phyloP scores from a whole-genome alignment of 2,888 invertebrate species.

The Nomada hirtipes region DNA sequence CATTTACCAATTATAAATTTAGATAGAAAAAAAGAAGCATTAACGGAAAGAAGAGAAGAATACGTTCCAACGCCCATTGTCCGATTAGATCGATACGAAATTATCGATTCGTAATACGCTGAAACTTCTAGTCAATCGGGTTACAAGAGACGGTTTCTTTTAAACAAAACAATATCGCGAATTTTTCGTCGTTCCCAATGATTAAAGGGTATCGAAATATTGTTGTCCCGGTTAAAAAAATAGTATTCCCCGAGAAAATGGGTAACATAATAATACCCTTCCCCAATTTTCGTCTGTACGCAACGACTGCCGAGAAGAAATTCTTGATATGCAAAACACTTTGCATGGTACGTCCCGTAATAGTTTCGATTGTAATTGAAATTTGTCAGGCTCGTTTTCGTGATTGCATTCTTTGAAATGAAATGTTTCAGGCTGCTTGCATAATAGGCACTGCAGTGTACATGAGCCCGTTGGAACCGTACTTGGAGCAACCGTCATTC shows the following conservation, averaged over 20 bases:
- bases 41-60: too few species aligned
- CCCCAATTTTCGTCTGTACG: neutral
- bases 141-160: neutral
- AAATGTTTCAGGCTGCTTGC: constrained; percentile 66
- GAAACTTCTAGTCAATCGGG: neutral
- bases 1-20: too few species aligned
- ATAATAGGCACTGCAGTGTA: constrained; percentile 66
- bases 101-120: neutral
- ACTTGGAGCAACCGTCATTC: constrained; percentile 61
- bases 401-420: too few species aligned
- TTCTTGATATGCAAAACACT: constrained; percentile 43
- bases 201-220: neutral
- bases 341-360: constrained; percentile 28
- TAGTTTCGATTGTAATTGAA: neutral
- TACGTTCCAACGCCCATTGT: too few species aligned
- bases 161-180: constrained; percentile 24
- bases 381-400: neutral
- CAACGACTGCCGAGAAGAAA: constrained; percentile 20
- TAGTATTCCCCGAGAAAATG: constrained; percentile 16
- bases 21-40: too few species aligned
- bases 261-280: constrained; percentile 12
- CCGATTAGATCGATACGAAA: neutral
- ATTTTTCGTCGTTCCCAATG: neutral
- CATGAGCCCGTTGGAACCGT: constrained; percentile 57
- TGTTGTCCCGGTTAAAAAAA: neutral